Evolutionary conservation across 2,113 vertebrate genomes (phyloP).

Genomic region (Otis tarda): DNA sequence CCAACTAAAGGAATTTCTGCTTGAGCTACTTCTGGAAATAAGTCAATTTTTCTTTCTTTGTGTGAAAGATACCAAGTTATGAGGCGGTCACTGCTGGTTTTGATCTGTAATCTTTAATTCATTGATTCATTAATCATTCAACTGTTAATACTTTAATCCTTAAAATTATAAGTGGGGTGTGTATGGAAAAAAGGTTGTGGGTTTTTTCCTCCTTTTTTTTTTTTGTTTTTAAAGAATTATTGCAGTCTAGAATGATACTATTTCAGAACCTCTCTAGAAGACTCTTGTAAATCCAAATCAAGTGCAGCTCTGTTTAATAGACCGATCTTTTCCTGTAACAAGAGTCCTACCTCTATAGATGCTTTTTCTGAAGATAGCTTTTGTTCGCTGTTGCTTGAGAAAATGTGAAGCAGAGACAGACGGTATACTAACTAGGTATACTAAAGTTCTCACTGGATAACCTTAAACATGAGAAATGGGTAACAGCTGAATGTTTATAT

Average conservation of each 20-base stretch:
- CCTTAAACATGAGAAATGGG: not conserved
- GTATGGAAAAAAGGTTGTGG: accelerated
- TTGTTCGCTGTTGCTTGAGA: not conserved
- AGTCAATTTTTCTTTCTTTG: not conserved
- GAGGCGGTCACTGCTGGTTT: not conserved
- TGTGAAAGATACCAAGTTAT: not conserved
- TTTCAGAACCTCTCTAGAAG: not conserved
- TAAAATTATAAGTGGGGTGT: not conserved
- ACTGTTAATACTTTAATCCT: not conserved
- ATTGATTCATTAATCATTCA: not conserved
- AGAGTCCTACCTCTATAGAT: not conserved
- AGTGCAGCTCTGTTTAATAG: not conserved
- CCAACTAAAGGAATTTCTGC: not conserved
- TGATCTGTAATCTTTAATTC: not conserved
- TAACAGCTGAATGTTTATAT: not conserved
- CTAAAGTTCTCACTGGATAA: not conserved
- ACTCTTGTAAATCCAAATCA: not conserved
- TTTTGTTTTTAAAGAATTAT: not conserved
- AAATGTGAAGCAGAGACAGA: not conserved
- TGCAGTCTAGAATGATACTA: not conserved
- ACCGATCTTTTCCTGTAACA: not conserved
- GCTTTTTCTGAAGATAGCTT: not conserved
- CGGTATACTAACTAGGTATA: not conserved
- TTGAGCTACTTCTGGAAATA: not conserved
- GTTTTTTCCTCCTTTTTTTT: not conserved